Evolutionary conservation across 2,797 vertebrate genomes (phyloP), one percentile per base, ranked within the genome.

Genomic region (Scyliorhinus canicula): DNA sequence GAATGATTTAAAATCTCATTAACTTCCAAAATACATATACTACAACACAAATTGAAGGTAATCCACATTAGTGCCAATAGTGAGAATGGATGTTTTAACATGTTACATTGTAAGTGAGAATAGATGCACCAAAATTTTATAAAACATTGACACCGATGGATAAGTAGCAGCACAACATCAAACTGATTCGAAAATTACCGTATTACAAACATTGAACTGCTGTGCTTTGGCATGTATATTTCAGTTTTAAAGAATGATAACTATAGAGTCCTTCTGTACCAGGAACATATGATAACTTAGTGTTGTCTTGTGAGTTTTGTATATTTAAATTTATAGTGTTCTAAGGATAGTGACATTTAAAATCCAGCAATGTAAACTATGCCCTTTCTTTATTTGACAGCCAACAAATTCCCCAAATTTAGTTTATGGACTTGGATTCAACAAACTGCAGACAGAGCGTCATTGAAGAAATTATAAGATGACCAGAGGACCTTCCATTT

Each of bases 391-490:
- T 94, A 8, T 35, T 74, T 74, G 47, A 50, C 97, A 99, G 99
- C 98, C 98, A 96, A 98, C 98, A 97, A 99, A 99, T 97, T 99
- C 99, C 96, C 98, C 98, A 96, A 99, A 99, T 97, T 99, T 99
- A 50, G 98, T 99, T 96, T 99, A 99, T 97, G 96, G 99, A 99
- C 96, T 98, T 99, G 96, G 99, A 99, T 95, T 98, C 98, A 95
- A 98, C 99, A 96, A 98, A 98, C 97, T 99, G 99, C 98, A 98
- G 98, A 97, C 99, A 99, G 98, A 96, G 98, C 98, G 95, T 98
- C 99, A 95, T 99, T 99, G 99, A 99, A 99, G 98, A 99, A 99
- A 98, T 98, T 99, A 97, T 99, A 99, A 97, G 98, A 98, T 97
- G 98, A 98, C 97, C 99, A 99, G 98, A 98, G 98, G 97, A 98